phyloP scores from a whole-genome alignment of 1,140 invertebrate genomes.

The Drosophila kikkawai region DNA sequence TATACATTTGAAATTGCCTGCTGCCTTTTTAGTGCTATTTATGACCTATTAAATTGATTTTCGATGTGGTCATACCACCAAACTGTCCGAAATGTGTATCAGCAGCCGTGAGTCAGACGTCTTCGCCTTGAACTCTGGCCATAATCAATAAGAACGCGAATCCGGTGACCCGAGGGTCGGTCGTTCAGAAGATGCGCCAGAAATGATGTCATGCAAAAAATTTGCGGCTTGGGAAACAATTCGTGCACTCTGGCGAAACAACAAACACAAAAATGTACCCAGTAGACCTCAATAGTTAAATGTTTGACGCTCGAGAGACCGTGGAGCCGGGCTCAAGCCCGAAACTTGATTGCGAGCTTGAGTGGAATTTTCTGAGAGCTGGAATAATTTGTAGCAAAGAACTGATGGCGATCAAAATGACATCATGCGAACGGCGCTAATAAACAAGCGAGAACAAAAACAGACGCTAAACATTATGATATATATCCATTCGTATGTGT shows the following conservation, averaged over 20 bases:
- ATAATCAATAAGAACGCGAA: slow-evolving; percentile 63
- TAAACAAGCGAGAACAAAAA: slow-evolving; percentile 53
- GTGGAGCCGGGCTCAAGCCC: slow-evolving; percentile 10
- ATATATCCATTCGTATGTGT: slow-evolving; percentile 12
- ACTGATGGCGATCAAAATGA: slow-evolving; percentile 53
- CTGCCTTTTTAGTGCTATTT: slow-evolving; percentile 23
- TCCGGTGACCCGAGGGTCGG: slow-evolving; percentile 41
- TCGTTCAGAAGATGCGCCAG: slow-evolving; percentile 33
- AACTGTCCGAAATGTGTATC: slow-evolving; percentile 31
- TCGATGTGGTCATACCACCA: slow-evolving; percentile 20
- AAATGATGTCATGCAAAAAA: slow-evolving; percentile 65
- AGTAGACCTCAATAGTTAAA: slow-evolving; percentile 8
- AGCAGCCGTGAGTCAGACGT: slow-evolving; percentile 47
- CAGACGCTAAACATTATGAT: slow-evolving; percentile 53
- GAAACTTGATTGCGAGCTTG: slow-evolving; percentile 23
- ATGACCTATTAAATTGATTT: slow-evolving; percentile 39
- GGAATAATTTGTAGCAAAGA: slow-evolving; percentile 20
- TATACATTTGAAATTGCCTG: slow-evolving; percentile 2
- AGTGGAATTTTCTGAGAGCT: slow-evolving; percentile 20
- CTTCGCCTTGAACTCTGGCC: slow-evolving; percentile 61
- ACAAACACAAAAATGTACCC: slow-evolving; percentile 4
- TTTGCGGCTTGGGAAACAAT: slow-evolving; percentile 27
- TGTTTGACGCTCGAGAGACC: slow-evolving; percentile 16
- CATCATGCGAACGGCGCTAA: slow-evolving; percentile 63
- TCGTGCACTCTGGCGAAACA: slow-evolving; percentile 12